Evolutionary conservation across 2,113 vertebrate genomes (phyloP).

Genomic region (Grus americana): DNA sequence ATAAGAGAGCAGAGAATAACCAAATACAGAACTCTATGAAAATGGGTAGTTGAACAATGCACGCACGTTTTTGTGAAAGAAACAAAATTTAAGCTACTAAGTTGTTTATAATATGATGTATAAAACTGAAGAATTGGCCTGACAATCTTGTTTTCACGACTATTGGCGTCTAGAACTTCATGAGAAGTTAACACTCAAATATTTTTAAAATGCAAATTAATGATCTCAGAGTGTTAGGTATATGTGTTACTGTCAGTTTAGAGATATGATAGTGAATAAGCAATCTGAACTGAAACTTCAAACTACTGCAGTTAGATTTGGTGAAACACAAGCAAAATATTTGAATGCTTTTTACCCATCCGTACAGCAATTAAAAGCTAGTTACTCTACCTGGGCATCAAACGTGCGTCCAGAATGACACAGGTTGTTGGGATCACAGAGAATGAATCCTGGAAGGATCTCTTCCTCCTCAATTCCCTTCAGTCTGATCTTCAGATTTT

Average conservation of each 20-base stretch:
- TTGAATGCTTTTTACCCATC: neutral
- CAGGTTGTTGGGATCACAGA: constrained; percentile 95
- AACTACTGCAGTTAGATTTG: neutral
- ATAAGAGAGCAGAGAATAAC: neutral
- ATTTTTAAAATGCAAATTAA: neutral
- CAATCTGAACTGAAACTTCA: neutral
- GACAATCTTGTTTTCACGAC: neutral
- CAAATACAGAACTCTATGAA: neutral
- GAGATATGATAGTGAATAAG: neutral
- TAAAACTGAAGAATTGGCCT: neutral
- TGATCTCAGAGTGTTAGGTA: neutral
- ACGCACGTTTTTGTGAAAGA: neutral
- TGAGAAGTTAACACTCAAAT: neutral
- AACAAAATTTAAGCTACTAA: neutral
- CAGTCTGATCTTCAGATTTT: constrained; percentile 96
- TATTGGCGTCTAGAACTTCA: neutral
- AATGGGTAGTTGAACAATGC: neutral
- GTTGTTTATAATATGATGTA: neutral
- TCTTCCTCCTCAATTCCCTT: constrained; percentile 99
- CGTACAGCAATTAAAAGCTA: neutral
- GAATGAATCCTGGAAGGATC: constrained; percentile 97
- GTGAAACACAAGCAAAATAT: neutral
- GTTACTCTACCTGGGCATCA: constrained; percentile 89
- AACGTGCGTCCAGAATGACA: constrained; percentile 99
- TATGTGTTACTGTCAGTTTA: neutral